Conservation (phyloP, 2,888 invertebrate genomes). For the Napeogenes sylphis region DNA sequence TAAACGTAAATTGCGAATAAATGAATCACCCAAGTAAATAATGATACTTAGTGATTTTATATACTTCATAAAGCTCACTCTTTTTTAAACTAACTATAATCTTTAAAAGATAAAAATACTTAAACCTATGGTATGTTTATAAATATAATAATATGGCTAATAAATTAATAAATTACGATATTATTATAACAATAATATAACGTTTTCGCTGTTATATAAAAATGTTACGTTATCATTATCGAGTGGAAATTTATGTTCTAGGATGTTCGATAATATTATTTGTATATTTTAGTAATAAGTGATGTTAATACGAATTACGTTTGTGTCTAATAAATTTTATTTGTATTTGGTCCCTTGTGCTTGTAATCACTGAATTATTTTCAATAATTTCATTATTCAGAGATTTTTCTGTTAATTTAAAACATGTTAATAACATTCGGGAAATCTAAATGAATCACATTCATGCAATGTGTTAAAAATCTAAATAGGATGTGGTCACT, state of each 20-base stretch:
- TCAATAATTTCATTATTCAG: conserved; percentile 51
- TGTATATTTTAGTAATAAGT: conserved; percentile 60
- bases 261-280: conserved; percentile 31
- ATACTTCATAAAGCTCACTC: conserved; percentile 68
- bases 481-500: conserved; percentile 33
- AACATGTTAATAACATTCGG: conserved; percentile 60
- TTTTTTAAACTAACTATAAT: conserved; percentile 71
- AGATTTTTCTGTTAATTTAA: conserved; percentile 57
- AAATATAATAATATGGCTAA: conserved; percentile 73
- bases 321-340: conserved; percentile 54
- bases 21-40: conserved; percentile 50
- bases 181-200: conserved; percentile 54
- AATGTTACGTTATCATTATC: conserved; percentile 50
- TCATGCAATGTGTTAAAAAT: conserved; percentile 22
- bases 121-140: conserved; percentile 77
- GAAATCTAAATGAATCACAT: conserved; percentile 40
- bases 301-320: conserved; percentile 59
- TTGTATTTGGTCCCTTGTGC: conserved; percentile 76
- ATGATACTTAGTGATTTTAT: conserved; percentile 31
- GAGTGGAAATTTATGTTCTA: conserved; percentile 34
- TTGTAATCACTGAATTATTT: conserved; percentile 66
- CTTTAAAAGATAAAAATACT: conserved; percentile 74
- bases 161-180: conserved; percentile 69
- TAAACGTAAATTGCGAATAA: conserved; percentile 38
- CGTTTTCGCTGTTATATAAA: conserved; percentile 29